Base-by-base conservation (phyloP, 2,888 invertebrate genomes). In the Stomorhina lunata region DNA sequence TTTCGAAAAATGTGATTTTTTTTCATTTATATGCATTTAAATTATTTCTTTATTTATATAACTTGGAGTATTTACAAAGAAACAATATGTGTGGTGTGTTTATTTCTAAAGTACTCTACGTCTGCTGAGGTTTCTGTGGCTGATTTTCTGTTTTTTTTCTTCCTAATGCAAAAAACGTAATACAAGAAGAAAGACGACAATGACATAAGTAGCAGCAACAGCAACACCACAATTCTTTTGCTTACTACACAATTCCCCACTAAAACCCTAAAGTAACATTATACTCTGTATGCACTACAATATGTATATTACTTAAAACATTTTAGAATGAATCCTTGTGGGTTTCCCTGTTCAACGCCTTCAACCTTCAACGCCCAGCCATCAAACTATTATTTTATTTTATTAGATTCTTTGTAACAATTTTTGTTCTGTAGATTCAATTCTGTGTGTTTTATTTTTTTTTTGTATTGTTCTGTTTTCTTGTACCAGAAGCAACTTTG, bases 241-340 rank as follows among this genome's bases (percentile, higher is more conserved):
- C 59, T 34, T 27, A n/a, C 53, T n/a, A 32, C 57, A 10, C 20
- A 37, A 40, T 76, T 37, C 20, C 29, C 5, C 32, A 40, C 7
- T 32, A 32, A 17, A 63, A 55, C 32, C 37, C 50, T 66, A 7
- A 15, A 45, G 40, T 29, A 45, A 66, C 34, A 55, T 25, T 66
- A 9, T 57, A 27, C n/a, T 12, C 4, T 12, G 7, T 22, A 34
- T 34, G 27, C 34, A 17, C 17, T 15, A 12, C n/a, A n/a, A n/a
- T n/a, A n/a, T n/a, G n/a, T n/a, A 68, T 9, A 50, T 29, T 65
- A 61, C 45, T 2, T 53, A 45, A 43, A 53, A 34, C 20, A 50
- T 53, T 59, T 81, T 59, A 66, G 34, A 81, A 73, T 73, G 63
- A 78, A 69, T 81, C 73, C 77, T 78, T 78, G 78, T 73, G 73